phyloP scores from a whole-genome alignment of 2,113 vertebrate species.

The Bos indicus region DNA sequence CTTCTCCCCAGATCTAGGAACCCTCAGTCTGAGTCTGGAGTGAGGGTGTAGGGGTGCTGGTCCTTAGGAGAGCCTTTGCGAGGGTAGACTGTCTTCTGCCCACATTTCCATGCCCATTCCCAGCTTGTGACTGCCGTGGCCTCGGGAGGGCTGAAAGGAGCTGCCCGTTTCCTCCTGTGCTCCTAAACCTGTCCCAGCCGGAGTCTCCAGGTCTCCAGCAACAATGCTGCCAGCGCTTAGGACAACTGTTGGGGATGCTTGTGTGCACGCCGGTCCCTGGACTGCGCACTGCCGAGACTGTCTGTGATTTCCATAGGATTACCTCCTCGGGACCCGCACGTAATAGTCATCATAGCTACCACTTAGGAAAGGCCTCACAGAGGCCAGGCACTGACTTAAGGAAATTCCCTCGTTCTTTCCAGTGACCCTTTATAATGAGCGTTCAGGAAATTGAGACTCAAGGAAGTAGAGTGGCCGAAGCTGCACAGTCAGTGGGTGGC shows the following conservation, averaged over 20 bases:
- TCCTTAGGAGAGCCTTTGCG: not conserved
- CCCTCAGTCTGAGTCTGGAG: not conserved
- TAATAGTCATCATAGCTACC: not conserved
- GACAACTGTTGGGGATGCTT: not conserved
- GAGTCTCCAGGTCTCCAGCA: not conserved
- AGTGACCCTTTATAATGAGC: not conserved
- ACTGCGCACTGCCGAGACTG: rapidly evolving
- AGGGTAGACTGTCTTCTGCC: not conserved
- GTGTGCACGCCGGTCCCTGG: not conserved
- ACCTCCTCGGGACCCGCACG: not conserved
- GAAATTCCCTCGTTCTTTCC: not conserved
- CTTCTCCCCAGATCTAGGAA: not conserved
- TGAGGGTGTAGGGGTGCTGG: not conserved
- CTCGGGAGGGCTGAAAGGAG: not conserved
- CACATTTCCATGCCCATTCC: not conserved
- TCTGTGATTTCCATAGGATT: not conserved
- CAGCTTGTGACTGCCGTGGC: not conserved
- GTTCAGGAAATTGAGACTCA: not conserved
- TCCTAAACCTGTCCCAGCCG: not conserved
- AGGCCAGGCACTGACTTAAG: not conserved
- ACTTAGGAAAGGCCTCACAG: not conserved
- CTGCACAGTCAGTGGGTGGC: not conserved
- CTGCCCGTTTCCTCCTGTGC: not conserved
- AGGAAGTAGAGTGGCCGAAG: not conserved
- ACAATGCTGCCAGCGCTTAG: no score